A percentile compares a stretch with the other conserved stretches of the same genome.
Evolutionary conservation across 2,113 vertebrate genomes (phyloP).

Genomic region (Myodes glareolus): DNA sequence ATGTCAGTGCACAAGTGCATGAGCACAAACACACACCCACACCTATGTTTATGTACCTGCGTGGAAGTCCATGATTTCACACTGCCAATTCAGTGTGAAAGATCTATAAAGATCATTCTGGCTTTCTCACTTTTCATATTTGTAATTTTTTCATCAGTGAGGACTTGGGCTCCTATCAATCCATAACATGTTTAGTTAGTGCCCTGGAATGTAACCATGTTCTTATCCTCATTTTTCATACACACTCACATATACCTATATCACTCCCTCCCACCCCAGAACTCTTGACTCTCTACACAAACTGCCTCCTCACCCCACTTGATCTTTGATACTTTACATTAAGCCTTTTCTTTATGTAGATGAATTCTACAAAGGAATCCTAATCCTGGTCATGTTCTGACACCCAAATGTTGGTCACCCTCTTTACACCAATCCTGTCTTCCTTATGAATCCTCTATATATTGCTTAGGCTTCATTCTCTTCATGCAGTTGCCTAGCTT

Average conservation of each 20-base stretch:
- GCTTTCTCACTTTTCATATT: conserved; percentile 44
- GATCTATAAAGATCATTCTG: background rate
- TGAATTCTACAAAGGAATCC: background rate
- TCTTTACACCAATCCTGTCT: background rate
- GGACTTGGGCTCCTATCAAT: background rate
- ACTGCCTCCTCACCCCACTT: background rate
- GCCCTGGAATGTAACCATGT: background rate
- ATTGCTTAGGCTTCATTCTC: background rate
- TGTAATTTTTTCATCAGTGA: conserved; percentile 42
- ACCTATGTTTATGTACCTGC: background rate
- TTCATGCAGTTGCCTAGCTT: background rate
- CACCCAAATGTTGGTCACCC: too few relatives aligned
- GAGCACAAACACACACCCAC: background rate
- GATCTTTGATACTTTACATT: background rate
- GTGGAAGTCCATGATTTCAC: background rate
- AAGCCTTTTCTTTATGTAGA: background rate
- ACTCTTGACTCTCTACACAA: background rate
- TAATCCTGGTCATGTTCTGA: background rate
- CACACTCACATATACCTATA: background rate
- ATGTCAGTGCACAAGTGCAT: background rate
- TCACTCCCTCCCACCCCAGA: background rate
- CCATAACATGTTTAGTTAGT: background rate
- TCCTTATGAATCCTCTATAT: background rate
- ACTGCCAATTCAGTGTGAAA: background rate
- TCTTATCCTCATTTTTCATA: background rate